Conservation (phyloP, 2,888 invertebrate species). For the Nemoura dubitans region DNA sequence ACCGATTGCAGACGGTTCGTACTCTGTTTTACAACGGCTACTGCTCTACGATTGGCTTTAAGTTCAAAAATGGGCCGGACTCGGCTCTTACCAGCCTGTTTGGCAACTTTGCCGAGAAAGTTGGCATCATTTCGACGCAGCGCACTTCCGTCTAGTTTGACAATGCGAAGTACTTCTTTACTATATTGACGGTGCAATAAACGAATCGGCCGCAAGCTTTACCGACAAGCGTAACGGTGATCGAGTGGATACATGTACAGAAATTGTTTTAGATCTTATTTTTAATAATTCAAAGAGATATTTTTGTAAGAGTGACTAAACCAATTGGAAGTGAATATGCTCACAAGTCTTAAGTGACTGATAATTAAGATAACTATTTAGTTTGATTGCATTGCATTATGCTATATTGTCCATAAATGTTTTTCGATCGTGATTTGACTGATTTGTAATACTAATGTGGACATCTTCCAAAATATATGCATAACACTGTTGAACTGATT, state of each 20-base stretch:
- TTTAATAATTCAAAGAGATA: neutral
- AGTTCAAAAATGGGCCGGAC: conserved; percentile 63
- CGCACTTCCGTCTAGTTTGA: conserved; percentile 44
- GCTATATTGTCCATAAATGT: neutral
- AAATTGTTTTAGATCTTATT: neutral
- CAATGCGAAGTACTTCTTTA: neutral
- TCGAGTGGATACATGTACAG: neutral
- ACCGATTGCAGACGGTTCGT: conserved; percentile 65
- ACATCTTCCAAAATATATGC: neutral
- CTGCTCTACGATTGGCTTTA: conserved; percentile 64
- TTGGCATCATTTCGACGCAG: conserved; percentile 61
- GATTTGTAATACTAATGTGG: neutral
- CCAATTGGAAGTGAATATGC: neutral
- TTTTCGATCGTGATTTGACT: neutral
- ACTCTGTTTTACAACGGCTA: conserved; percentile 67
- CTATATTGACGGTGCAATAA: neutral
- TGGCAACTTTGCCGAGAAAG: conserved; percentile 68
- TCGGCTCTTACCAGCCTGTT: conserved; percentile 64
- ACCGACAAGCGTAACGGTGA: neutral
- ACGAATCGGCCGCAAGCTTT: neutral
- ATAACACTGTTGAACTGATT: neutral
- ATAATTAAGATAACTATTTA: neutral
- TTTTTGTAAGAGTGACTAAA: neutral
- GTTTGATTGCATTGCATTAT: neutral
- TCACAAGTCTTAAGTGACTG: neutral